Base-by-base conservation (phyloP, 2,113 vertebrate genomes). In the Cyanistes caeruleus region DNA sequence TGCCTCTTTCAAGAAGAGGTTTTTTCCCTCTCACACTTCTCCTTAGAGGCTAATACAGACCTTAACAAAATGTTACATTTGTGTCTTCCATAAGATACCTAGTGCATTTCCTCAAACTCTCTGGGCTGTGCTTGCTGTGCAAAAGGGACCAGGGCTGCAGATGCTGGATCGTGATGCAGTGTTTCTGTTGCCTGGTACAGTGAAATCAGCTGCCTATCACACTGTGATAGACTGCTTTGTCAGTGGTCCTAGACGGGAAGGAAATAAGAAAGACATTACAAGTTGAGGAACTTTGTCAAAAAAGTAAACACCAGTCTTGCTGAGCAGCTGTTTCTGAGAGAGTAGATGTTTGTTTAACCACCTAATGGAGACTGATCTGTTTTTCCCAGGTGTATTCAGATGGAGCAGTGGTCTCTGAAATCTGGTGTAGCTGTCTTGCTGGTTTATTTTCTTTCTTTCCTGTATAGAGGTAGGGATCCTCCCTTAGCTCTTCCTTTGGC, bases 251-350 rank as follows among this genome's bases (percentile, higher is more conserved):
- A 84, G 84, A 74, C 75, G 53, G 93, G 76, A 89, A 94, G 92
- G 83, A 92, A 89, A 63, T 84, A 53, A 93, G 68, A 78, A 81
- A 82, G 87, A 84, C 82, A 87, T 87, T 81, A 75, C 49, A 89
- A 90, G 68, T 9, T 83, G 58, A 93, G 74, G 58, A 97, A 94
- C 55, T 63, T 85, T 39, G 72, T 88, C 67, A 86, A 92, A 81
- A 53, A 94, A 92, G 44, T 73, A 92, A 97, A 92, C 51, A 92
- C 37, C 1, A 2, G 52, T 87, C 76, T 81, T 87, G 87, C 69
- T 82, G 91, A 96, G 67, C 76, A 93, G 51, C 65, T 96, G 1
- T 89, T 96, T 96, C 91, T 76, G 65, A 93, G 44, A 56, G 28
- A 18, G 75, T 52, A 75, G 79, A 25, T 83, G 41, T 91, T 95